Percentiles rank a stretch among this genome's conserved stretches.
Evolutionary conservation across 2,888 invertebrate species (phyloP).

Genomic region (Automeris io): DNA sequence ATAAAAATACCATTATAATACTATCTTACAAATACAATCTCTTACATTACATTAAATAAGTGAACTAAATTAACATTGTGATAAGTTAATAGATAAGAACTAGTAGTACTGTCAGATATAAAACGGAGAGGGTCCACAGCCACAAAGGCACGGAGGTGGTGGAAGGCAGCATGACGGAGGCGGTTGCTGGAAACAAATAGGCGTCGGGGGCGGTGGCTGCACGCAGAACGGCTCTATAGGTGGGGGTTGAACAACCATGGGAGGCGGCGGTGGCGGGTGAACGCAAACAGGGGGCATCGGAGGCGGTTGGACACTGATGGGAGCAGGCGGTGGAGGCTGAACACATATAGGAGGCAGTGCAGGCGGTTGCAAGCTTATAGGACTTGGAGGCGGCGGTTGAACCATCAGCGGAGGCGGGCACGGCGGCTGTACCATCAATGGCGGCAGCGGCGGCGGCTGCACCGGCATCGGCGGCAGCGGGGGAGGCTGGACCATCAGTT

Average conservation of each 20-base stretch:
- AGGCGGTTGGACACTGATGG: constrained; percentile 54
- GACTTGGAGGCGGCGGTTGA: constrained; percentile 49
- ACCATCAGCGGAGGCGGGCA: constrained; percentile 44
- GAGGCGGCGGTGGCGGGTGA: constrained; percentile 48
- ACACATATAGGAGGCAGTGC: constrained; percentile 49
- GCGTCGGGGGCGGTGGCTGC: constrained; percentile 50
- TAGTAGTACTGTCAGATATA: constrained; percentile 28
- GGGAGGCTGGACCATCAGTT: constrained; percentile 56
- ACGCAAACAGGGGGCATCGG: constrained; percentile 49
- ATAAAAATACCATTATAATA: background rate
- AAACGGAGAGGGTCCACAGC: constrained; percentile 19
- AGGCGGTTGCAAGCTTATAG: constrained; percentile 55
- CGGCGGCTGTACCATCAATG: constrained; percentile 60
- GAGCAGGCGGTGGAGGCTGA: constrained; percentile 51
- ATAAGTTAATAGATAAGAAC: constrained; percentile 17
- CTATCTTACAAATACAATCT: background rate
- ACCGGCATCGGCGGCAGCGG: constrained; percentile 56
- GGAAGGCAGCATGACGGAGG: constrained; percentile 28
- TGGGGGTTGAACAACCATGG: constrained; percentile 41
- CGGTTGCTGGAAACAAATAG: constrained; percentile 47
- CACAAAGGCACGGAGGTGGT: constrained; percentile 19
- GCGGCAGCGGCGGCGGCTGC: constrained; percentile 51
- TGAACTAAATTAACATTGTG: constrained; percentile 14
- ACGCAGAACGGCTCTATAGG: constrained; percentile 43
- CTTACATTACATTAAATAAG: constrained; percentile 6